phyloP scores from a whole-genome alignment of 2,888 invertebrate species.

The Alloscopus bannaensis region DNA sequence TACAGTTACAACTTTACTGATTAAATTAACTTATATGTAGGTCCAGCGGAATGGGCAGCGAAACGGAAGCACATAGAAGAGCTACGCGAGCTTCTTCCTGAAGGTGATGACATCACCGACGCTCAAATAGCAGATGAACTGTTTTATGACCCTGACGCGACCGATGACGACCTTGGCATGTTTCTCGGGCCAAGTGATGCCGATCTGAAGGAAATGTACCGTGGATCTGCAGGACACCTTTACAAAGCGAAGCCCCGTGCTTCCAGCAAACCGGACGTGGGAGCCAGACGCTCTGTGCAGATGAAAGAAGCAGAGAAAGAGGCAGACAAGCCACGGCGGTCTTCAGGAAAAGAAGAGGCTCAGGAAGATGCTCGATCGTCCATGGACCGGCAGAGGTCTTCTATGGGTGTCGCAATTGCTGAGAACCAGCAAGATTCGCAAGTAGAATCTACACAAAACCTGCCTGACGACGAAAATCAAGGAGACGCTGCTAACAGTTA shows the following conservation, averaged over 20 bases:
- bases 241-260: constrained; percentile 1
- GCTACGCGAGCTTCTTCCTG: not conserved
- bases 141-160: constrained; percentile 57
- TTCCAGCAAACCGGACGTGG: not conserved
- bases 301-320: not conserved
- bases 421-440: no score
- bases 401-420: no score
- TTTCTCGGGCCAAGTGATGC: constrained; percentile 51
- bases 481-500: no score
- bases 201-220: constrained; percentile 23
- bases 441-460: not conserved
- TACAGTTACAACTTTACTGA: not conserved
- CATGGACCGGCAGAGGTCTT: not conserved
- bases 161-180: constrained; percentile 49
- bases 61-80: constrained; percentile 26
- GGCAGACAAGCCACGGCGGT: not conserved
- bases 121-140: constrained; percentile 44
- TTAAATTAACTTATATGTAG: not conserved
- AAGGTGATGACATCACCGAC: constrained; percentile 39
- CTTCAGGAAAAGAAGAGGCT: not conserved
- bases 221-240: constrained; percentile 23
- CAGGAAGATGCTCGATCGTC: constrained; percentile 3
- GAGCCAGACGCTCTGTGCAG: not conserved
- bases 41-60: constrained; percentile 47
- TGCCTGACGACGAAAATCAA: no score